These are phyloP conservation scores for Harmothoe impar DNA, from an alignment of 2,888 invertebrate species.

Conservation along the genomic window DNA sequence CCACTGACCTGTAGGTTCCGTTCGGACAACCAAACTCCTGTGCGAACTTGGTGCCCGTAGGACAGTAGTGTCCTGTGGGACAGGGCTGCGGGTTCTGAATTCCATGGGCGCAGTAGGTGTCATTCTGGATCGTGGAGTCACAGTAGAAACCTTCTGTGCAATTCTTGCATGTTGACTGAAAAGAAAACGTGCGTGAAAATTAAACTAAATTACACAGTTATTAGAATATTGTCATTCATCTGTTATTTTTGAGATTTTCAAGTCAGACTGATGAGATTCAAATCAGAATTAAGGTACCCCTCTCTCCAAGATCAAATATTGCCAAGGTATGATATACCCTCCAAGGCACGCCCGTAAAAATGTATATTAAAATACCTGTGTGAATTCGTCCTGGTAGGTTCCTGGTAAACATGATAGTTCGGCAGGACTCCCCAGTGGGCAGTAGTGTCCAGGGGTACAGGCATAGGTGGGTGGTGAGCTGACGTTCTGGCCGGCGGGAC, in stretches of 20 bases:
- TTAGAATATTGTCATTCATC: not conserved
- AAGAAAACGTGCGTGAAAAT: not conserved
- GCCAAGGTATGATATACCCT: too few relatives aligned
- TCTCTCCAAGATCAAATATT: too few relatives aligned
- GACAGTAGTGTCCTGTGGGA: conserved; percentile 79
- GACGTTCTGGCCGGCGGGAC: conserved; percentile 79
- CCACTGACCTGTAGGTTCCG: conserved; percentile 74
- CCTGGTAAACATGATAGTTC: conserved; percentile 77
- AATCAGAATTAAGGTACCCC: too few relatives aligned
- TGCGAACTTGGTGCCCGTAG: conserved; percentile 75
- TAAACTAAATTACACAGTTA: too few relatives aligned
- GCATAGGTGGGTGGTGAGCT: conserved; percentile 74
- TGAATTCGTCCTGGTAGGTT: conserved; percentile 79
- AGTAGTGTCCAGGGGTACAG: conserved; percentile 81
- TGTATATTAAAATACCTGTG: too few relatives aligned
- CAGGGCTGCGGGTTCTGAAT: conserved; percentile 80
- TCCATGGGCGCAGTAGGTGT: conserved; percentile 78
- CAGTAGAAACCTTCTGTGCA: conserved; percentile 80
- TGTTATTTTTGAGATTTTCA: not conserved
- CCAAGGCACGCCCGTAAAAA: too few relatives aligned
- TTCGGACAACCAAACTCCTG: conserved; percentile 78
- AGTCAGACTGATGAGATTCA: too few relatives aligned
- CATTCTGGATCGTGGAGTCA: conserved; percentile 79
- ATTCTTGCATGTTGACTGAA: conserved; percentile 75
- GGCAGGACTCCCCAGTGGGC: conserved; percentile 75